These are phyloP conservation scores for Luscinia megarhynchos DNA, from an alignment of 2,797 vertebrate species.

Conservation along the genomic window DNA sequence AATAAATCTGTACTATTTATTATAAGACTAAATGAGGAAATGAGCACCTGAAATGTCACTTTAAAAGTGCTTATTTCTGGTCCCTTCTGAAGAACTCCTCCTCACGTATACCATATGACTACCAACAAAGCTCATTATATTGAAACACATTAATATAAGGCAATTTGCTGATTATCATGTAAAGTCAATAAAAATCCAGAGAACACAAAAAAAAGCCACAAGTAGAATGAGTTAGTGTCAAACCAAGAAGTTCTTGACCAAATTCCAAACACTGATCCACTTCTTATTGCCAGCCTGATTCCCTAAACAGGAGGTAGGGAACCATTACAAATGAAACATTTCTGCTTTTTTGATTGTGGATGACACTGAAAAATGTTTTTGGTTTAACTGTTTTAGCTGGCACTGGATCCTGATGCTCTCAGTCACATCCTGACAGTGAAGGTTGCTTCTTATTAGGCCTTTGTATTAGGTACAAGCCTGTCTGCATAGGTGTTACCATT, in stretches of 20 bases:
- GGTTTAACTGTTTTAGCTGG: background rate
- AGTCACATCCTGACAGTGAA: background rate
- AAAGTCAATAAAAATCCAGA: background rate
- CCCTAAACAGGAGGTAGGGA: background rate
- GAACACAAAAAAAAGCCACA: background rate
- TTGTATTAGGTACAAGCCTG: background rate
- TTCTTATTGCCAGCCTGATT: background rate
- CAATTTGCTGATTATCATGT: background rate
- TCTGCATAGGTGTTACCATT: background rate
- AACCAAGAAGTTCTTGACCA: background rate
- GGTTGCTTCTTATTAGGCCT: background rate
- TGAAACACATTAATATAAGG: background rate
- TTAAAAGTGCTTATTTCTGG: background rate
- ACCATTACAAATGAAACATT: background rate
- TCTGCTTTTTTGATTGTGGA: background rate
- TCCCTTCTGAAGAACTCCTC: background rate
- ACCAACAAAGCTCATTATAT: background rate
- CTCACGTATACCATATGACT: rapidly evolving
- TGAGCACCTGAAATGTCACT: background rate
- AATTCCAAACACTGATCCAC: background rate
- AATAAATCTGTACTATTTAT: background rate
- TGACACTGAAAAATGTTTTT: background rate
- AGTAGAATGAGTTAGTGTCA: background rate
- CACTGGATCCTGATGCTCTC: background rate
- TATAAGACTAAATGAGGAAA: background rate